Conservation (phyloP, 2,797 vertebrate species). For the Gymnothorax javanicus region DNA sequence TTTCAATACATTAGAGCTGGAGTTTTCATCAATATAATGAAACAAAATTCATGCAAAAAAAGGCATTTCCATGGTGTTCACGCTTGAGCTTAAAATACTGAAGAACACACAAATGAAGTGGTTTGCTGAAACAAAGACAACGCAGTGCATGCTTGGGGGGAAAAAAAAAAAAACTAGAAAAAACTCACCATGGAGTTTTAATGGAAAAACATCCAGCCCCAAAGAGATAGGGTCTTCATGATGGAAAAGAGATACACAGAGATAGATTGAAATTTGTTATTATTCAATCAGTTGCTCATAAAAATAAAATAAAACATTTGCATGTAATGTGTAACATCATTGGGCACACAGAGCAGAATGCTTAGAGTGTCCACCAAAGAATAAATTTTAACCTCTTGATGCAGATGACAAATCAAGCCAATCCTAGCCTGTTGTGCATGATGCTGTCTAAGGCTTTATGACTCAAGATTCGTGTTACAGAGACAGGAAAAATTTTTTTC, state of each 20-base stretch:
- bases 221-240: conserved; percentile 98
- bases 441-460: too few species aligned
- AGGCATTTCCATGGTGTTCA: conserved; percentile 1
- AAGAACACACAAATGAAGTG: neutral
- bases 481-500: too few species aligned
- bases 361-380: neutral
- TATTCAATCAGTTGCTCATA: conserved; percentile 45
- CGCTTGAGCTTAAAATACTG: neutral
- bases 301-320: conserved; percentile 12
- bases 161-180: neutral
- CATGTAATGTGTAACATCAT: neutral
- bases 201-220: conserved; percentile 99
- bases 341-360: neutral
- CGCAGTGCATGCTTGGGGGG: neutral
- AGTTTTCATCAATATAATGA: neutral
- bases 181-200: conserved; percentile 95
- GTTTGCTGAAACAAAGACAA: neutral
- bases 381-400: neutral
- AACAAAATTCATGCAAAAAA: neutral
- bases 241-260: conserved; percentile 53
- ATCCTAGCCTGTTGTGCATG: too few species aligned
- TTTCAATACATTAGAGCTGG: neutral
- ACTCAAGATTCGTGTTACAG: too few species aligned
- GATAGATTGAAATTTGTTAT: conserved; percentile 74
- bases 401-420: too few species aligned